Base-by-base conservation (phyloP, 2,113 vertebrate species). In the Numida meleagris region DNA sequence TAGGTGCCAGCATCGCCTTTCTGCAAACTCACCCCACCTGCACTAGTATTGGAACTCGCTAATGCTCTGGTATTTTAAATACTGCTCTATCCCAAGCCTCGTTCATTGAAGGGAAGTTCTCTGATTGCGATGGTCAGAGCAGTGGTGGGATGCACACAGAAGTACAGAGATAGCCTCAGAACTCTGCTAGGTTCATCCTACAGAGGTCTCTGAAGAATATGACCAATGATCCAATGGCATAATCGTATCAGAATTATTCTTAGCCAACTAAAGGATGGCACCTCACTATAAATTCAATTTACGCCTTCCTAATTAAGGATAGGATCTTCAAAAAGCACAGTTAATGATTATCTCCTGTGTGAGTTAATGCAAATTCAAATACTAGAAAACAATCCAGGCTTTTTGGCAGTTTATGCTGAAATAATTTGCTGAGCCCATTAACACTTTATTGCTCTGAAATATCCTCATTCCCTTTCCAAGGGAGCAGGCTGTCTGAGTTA, bases 111-210 rank as follows among this genome's bases (percentile, higher is more conserved):
- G 81, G 62, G 25, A 89, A 85, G 66, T 27, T 13, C 21, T 71
- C 40, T 46, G 57, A 65, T 46, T 9, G 6, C 1, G 3, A 84
- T 12, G 29, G 48, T 20, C 29, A 20, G 40, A 70, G 62, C 1
- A 3, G 12, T 1, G 9, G 4, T 4, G 6, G 6, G 36, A 62
- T 0, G 0, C 10, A 34, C 40, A 78, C 2, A 55, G 34, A 90
- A 62, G 45, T 2, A 8, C 0, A 5, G 12, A 46, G 24, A 3
- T 18, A 38, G 13, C 58, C 85, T 58, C 42, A 2, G 4, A 63
- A 77, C 29, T 67, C 43, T 16, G 16, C 14, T 19, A 19, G 20
- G 31, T 81, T 33, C 27, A 46, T 8, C 27, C 0, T 0, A 34
- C 14, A 55, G 25, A 4, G 34, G 27, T 53, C 68, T 86, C 68